These are phyloP conservation scores for Chromobotia macracanthus DNA, from an alignment of 2,797 vertebrate species.

Conservation along the genomic window DNA sequence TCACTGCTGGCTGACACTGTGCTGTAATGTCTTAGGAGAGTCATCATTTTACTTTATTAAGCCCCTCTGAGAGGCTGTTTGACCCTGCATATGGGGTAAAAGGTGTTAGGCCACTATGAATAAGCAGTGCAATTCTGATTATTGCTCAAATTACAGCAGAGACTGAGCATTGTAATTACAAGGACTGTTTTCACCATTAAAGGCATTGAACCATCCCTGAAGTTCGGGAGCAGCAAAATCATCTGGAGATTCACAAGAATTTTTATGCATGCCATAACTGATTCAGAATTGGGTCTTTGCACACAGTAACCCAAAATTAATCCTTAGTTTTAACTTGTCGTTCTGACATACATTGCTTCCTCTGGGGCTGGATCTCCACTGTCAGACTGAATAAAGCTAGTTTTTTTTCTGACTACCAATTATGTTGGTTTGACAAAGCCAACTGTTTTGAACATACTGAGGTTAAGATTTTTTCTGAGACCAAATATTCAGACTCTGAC, in stretches of 20 bases:
- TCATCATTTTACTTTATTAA: constrained; percentile 78
- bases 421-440: neutral
- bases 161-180: constrained; percentile 68
- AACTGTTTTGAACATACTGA: neutral
- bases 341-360: neutral
- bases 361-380: neutral
- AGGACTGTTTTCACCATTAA: constrained; percentile 54
- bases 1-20: constrained; percentile 75
- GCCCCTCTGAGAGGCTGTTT: constrained; percentile 75
- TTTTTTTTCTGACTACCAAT: neutral
- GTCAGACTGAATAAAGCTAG: neutral
- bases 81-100: constrained; percentile 76
- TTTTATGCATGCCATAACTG: constrained; percentile 33
- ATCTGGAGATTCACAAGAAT: constrained; percentile 21
- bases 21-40: constrained; percentile 74
- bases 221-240: constrained; percentile 13
- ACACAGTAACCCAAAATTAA: neutral
- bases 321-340: constrained; percentile 28
- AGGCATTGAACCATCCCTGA: constrained; percentile 32
- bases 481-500: neutral
- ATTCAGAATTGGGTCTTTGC: constrained; percentile 16
- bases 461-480: neutral
- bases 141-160: constrained; percentile 68
- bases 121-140: constrained; percentile 59
- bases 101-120: constrained; percentile 73